Evolutionary conservation across 2,888 invertebrate species (phyloP).

Genomic region (Eledona agricola): DNA sequence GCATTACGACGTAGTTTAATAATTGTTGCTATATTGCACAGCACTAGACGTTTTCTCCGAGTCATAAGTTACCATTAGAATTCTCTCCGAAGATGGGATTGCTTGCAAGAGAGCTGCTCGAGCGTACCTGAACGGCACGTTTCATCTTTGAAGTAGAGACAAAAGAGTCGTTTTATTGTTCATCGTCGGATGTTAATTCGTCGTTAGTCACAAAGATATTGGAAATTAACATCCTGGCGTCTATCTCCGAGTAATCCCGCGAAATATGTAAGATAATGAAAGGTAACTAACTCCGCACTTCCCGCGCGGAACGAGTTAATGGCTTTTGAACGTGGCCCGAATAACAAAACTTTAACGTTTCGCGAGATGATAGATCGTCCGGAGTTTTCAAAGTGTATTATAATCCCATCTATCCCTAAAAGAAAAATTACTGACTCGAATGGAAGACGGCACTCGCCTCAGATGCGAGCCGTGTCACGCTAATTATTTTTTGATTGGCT

Average conservation of each 20-base stretch:
- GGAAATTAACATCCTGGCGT: conserved; percentile 34
- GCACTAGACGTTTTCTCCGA: background rate
- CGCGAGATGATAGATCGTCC: conserved; percentile 51
- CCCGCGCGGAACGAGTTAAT: conserved; percentile 44
- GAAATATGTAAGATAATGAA: conserved; percentile 44
- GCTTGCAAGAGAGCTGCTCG: conserved; percentile 1
- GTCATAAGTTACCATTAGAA: too few species aligned
- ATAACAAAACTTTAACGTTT: conserved; percentile 49
- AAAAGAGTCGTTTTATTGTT: conserved; percentile 20
- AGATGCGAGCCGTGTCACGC: conserved; percentile 41
- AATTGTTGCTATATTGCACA: too few species aligned
- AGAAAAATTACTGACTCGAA: conserved; percentile 39
- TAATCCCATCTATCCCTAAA: conserved; percentile 49
- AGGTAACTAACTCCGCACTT: conserved; percentile 39
- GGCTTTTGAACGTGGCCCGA: conserved; percentile 50
- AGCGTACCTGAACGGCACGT: conserved; percentile 7
- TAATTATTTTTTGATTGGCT: conserved; percentile 47
- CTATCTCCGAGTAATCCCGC: conserved; percentile 35
- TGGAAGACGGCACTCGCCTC: conserved; percentile 30
- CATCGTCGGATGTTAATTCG: conserved; percentile 14
- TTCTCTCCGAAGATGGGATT: conserved; percentile 1
- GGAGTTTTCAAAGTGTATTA: conserved; percentile 52
- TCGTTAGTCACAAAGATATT: conserved; percentile 33
- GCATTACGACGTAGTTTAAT: too few species aligned
- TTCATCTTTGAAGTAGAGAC: conserved; percentile 6